These are phyloP conservation scores for Pseudorectes ferrugineus DNA, from an alignment of 2,113 vertebrate genomes.

Conservation along the genomic window DNA sequence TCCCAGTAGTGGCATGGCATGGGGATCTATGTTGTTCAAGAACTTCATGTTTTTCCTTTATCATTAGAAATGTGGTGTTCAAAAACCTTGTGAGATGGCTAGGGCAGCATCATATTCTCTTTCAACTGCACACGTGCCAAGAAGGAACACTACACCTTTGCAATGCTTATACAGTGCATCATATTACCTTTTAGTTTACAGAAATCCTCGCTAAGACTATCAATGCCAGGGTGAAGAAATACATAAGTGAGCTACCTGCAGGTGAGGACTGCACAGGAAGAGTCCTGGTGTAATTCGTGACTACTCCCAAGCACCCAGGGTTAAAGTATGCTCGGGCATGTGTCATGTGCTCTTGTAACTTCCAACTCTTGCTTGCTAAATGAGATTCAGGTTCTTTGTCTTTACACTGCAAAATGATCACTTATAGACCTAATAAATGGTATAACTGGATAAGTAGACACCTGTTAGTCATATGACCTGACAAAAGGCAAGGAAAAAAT, in stretches of 20 bases:
- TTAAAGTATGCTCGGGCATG: not conserved
- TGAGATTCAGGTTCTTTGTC: not conserved
- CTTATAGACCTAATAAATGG: constrained; percentile 14
- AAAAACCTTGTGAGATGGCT: not conserved
- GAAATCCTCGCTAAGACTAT: not conserved
- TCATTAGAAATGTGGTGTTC: not conserved
- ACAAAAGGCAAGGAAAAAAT: constrained; percentile 16
- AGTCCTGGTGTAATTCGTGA: not conserved
- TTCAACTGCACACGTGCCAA: not conserved
- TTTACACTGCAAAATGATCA: not conserved
- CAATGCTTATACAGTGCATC: not conserved
- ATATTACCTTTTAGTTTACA: not conserved
- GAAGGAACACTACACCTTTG: not conserved
- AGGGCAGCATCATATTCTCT: not conserved
- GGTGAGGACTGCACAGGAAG: not conserved
- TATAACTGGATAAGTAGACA: not conserved
- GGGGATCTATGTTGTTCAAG: not conserved
- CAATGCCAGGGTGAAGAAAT: not conserved
- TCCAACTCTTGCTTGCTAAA: not conserved
- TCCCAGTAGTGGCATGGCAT: not conserved
- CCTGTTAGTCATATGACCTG: constrained; percentile 49
- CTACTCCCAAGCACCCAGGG: not conserved
- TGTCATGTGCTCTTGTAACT: not conserved
- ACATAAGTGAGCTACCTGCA: not conserved
- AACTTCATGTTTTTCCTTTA: not conserved